phyloP scores from a whole-genome alignment of 1,140 invertebrate species.

The Zelostemma sp. region DNA sequence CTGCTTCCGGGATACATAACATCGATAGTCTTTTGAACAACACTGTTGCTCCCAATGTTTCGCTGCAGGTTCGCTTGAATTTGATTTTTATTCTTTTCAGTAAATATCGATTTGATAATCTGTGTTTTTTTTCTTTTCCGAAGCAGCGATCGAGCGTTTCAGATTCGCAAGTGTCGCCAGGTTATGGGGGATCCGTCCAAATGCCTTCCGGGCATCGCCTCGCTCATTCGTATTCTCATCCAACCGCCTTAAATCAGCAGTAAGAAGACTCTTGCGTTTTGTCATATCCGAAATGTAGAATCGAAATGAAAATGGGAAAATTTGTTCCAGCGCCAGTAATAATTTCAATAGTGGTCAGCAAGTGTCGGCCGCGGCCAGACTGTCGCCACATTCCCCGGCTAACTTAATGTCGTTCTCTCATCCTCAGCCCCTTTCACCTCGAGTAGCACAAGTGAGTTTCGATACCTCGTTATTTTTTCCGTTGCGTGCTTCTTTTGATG shows the following conservation, averaged over 20 bases:
- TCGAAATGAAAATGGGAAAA: no score
- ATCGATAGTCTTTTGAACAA: conserved; percentile 84
- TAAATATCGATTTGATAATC: no score
- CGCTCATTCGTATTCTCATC: conserved; percentile 67
- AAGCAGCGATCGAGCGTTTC: conserved; percentile 77
- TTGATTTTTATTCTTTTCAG: no score
- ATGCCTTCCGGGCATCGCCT: conserved; percentile 68
- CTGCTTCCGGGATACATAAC: conserved; percentile 76
- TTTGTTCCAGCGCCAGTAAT: conserved; percentile 56
- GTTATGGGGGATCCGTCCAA: conserved; percentile 72
- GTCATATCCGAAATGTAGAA: no score
- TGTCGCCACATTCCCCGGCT: conserved; percentile 67
- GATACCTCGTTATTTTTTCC: neutral
- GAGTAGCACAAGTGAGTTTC: conserved; percentile 63
- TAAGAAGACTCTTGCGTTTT: conserved; percentile 51
- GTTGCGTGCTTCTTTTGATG: no score
- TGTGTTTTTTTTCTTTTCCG: conserved; percentile 16
- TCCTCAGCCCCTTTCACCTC: conserved; percentile 66
- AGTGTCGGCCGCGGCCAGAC: conserved; percentile 61
- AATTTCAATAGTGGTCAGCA: conserved; percentile 67
- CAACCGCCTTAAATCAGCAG: conserved; percentile 67
- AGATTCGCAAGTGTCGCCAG: conserved; percentile 80
- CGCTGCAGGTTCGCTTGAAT: conserved; percentile 77
- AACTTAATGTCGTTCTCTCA: conserved; percentile 65
- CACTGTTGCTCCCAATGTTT: conserved; percentile 85